Evolutionary conservation across 2,797 vertebrate genomes (phyloP), one percentile per base, ranked within the genome.

Genomic region (Scleropages formosus): DNA sequence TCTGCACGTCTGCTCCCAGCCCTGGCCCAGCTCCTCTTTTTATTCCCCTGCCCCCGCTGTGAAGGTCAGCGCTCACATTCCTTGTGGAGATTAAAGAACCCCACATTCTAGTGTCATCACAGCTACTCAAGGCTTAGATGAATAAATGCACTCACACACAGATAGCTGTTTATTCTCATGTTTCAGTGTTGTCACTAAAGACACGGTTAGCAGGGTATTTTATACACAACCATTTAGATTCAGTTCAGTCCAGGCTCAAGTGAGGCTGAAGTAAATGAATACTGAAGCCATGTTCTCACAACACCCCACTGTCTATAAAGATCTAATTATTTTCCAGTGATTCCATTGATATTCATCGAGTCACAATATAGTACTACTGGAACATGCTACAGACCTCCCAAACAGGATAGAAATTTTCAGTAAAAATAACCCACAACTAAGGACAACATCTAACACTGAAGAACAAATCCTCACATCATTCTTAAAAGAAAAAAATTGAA

Each of bases 1-100:
- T 78, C 77, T 80, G 73, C 72, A 31, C 11, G 12, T 47, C 11
- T 72, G 58, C 31, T 61, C 31, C 58, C 58, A n/a, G 12, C n/a
- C n/a, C 8, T 6, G 80, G 83, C 73, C 79, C 77, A 20, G 47
- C 71, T 72, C 53, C 77, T 74, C 77, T 60, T 80, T 74, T 24
- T 78, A 74, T 78, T 73, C 77, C 85, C 77, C 85, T 86, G 80
- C 79, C 82, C 67, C 81, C 70, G 79, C 78, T 84, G 79, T 81
- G 77, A 81, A 80, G 75, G 81, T 85, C 85, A 72, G 68, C 15
- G 77, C 78, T 79, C 75, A 72, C 82, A 84, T 85, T 87, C 78
- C 84, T 88, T 81, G 79, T 75, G 66, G 82, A 85, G 80, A 85
- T 85, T 74, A 83, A 84, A 84, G 80, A 82, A 80, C 75, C 69